These are phyloP conservation scores for Aphaenogaster rudis DNA, from an alignment of 1,140 invertebrate species.

Conservation along the genomic window DNA sequence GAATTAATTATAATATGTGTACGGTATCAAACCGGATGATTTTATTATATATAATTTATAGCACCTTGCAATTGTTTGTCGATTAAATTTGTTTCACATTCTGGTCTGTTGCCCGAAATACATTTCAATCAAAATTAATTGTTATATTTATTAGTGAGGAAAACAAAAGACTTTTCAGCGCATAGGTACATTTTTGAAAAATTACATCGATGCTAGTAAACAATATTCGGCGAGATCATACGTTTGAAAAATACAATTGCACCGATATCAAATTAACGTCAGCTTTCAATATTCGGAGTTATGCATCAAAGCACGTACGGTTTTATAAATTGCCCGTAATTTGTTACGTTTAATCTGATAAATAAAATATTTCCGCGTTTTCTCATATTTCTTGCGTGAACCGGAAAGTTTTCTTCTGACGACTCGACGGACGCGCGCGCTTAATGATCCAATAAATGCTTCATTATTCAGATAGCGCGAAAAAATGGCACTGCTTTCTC, in stretches of 20 bases:
- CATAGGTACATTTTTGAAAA: slow-evolving; percentile 11
- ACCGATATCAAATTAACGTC: slow-evolving; percentile 21
- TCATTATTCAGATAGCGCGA: slow-evolving; percentile 67
- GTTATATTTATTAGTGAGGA: background rate
- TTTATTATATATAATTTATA: slow-evolving; percentile 7
- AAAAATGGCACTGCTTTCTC: slow-evolving; percentile 55
- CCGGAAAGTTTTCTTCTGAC: slow-evolving; percentile 15
- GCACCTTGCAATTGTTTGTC: background rate
- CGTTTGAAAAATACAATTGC: slow-evolving; percentile 16
- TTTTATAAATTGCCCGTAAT: slow-evolving; percentile 20
- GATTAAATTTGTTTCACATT: slow-evolving; percentile 29
- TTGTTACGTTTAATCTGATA: slow-evolving; percentile 23
- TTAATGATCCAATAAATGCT: slow-evolving; percentile 68
- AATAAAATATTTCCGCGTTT: background rate
- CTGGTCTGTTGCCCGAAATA: background rate
- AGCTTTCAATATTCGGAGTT: background rate
- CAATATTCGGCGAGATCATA: background rate
- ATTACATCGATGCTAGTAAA: background rate
- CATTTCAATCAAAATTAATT: slow-evolving; percentile 30
- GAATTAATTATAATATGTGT: background rate
- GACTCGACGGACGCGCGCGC: slow-evolving; percentile 22
- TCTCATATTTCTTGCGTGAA: background rate
- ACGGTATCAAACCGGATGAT: background rate
- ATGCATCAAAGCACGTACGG: background rate
- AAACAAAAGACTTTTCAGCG: background rate